Conservation (phyloP, 2,113 vertebrate genomes). For the Thamnophis sirtalis region DNA sequence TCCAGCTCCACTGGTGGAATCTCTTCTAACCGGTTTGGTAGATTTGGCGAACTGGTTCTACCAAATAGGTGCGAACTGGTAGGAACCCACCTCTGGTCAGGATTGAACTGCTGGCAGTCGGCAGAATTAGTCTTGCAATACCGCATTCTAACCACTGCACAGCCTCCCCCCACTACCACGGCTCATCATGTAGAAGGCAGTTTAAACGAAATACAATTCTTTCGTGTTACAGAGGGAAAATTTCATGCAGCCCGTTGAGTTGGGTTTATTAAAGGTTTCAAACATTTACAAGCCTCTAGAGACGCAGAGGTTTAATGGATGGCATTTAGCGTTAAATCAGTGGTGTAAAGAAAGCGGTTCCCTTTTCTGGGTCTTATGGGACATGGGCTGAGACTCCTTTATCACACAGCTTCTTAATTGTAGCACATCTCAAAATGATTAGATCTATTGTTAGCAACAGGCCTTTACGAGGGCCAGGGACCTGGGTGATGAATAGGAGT, state of each 20-base stretch:
- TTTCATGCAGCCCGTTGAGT: slow-evolving; percentile 24
- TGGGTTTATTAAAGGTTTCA: slow-evolving; percentile 78
- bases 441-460: slow-evolving; percentile 78
- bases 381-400: slow-evolving; percentile 74
- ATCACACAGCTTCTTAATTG: slow-evolving; percentile 78
- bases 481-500: slow-evolving; percentile 70
- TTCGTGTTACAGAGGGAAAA: not conserved
- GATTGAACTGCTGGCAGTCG: too few species aligned
- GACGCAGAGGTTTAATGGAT: slow-evolving; percentile 66
- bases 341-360: slow-evolving; percentile 70
- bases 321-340: slow-evolving; percentile 73
- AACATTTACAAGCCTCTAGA: slow-evolving; percentile 67
- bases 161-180: accelerated
- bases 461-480: slow-evolving; percentile 68
- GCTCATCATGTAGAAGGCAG: too few species aligned
- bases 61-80: too few species aligned
- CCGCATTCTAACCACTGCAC: too few species aligned
- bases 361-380: slow-evolving; percentile 57
- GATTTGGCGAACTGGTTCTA: too few species aligned
- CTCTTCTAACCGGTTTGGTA: too few species aligned
- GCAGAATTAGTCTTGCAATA: too few species aligned
- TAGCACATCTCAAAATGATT: slow-evolving; percentile 71
- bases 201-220: not conserved
- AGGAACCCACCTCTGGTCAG: too few species aligned
- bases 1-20: too few species aligned